Percentiles rank a stretch among this genome's conserved stretches.
These are phyloP conservation scores for Myzus persicae DNA, from an alignment of 1,140 invertebrate species.

Conservation along the genomic window DNA sequence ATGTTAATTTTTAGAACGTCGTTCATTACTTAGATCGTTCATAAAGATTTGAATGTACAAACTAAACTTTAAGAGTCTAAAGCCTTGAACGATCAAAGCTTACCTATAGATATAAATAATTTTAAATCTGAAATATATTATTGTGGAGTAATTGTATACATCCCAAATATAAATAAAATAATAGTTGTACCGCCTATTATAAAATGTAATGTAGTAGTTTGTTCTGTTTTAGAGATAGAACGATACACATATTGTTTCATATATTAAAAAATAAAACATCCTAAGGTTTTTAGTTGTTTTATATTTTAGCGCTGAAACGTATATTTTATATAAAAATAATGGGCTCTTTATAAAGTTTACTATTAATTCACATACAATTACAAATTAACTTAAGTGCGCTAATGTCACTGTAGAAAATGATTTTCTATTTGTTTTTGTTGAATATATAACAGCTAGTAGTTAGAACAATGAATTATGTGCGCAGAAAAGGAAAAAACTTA, in stretches of 20 bases:
- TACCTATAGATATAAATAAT: background rate
- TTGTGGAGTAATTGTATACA: background rate
- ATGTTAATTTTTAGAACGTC: no score
- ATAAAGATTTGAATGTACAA: background rate
- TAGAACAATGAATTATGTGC: background rate
- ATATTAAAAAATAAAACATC: background rate
- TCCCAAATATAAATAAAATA: background rate
- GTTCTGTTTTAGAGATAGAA: background rate
- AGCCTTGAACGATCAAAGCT: background rate
- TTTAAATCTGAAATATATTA: background rate
- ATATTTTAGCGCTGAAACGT: background rate
- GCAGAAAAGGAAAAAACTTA: conserved; percentile 17
- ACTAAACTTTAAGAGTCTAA: background rate
- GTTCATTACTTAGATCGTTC: background rate
- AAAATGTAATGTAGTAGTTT: background rate
- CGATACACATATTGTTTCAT: background rate
- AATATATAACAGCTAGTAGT: background rate
- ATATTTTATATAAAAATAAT: background rate
- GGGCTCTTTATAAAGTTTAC: background rate
- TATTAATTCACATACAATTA: conserved; percentile 24
- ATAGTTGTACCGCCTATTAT: background rate
- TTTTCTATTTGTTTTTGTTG: background rate
- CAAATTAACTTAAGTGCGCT: background rate
- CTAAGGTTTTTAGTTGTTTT: background rate
- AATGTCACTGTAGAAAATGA: background rate